Conservation (phyloP, 2,888 invertebrate species). For the Monopis laevigella region DNA sequence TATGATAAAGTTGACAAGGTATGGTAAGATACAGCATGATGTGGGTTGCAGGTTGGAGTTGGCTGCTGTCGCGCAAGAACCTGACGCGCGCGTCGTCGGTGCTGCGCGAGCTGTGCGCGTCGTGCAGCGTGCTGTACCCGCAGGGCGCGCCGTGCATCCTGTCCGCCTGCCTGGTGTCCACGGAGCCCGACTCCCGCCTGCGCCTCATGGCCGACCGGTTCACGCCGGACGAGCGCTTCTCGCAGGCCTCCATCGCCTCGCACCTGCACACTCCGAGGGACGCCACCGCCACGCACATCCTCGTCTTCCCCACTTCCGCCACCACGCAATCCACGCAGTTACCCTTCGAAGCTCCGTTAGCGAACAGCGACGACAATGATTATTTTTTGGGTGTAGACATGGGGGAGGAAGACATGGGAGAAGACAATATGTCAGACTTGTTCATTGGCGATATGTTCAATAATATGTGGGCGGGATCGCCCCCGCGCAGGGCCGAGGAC, state of each 20-base stretch:
- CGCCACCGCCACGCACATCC: slow-evolving; percentile 96
- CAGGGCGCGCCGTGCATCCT: slow-evolving; percentile 89
- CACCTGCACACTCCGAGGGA: slow-evolving; percentile 95
- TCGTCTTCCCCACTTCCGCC: slow-evolving; percentile 98
- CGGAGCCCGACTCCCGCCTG: slow-evolving; percentile 90
- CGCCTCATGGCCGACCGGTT: slow-evolving; percentile 94
- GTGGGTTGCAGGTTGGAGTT: slow-evolving; percentile 95
- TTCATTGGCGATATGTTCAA: slow-evolving; percentile 78
- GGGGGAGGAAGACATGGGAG: slow-evolving; percentile 66
- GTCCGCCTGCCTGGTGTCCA: slow-evolving; percentile 96
- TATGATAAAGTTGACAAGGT: too few relatives aligned
- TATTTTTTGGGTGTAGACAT: slow-evolving; percentile 49
- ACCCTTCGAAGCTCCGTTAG: slow-evolving; percentile 53
- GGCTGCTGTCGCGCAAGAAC: slow-evolving; percentile 91
- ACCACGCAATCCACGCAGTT: slow-evolving; percentile 75
- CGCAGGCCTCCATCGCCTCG: slow-evolving; percentile 87
- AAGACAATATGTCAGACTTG: slow-evolving; percentile 75
- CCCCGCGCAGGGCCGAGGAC: slow-evolving; percentile 27
- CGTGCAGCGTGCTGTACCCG: slow-evolving; percentile 85
- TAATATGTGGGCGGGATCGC: slow-evolving; percentile 40
- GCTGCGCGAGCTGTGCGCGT: slow-evolving; percentile 90
- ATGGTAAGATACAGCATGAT: too few relatives aligned
- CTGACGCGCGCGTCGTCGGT: slow-evolving; percentile 86
- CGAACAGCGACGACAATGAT: slow-evolving; percentile 57
- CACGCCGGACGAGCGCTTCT: slow-evolving; percentile 93